These are phyloP conservation scores for Spilogale gracilis DNA, from an alignment of 2,113 vertebrate genomes.

Conservation along the genomic window DNA sequence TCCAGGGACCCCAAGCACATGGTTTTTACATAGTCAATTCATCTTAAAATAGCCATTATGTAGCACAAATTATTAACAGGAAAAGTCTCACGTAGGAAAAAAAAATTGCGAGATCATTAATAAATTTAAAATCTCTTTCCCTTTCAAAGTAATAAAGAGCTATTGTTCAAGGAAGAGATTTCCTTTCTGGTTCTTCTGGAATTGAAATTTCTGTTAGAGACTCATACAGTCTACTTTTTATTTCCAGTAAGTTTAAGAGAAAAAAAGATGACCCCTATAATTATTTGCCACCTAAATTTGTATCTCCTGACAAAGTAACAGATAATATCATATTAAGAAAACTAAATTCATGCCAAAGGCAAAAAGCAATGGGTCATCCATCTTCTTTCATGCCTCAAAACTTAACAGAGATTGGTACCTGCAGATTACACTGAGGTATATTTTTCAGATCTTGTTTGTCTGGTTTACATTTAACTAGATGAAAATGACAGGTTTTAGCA, in stretches of 20 bases:
- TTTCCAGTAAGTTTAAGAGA: not conserved
- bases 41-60: constrained; percentile 65
- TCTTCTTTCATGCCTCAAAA: not conserved
- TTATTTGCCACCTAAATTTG: not conserved
- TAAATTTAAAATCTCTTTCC: constrained; percentile 26
- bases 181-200: not conserved
- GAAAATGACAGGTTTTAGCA: not conserved
- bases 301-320: not conserved
- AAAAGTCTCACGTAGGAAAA: constrained; percentile 25
- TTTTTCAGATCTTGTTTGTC: not conserved
- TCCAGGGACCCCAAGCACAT: constrained; percentile 50
- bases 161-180: not conserved
- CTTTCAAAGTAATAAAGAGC: not conserved
- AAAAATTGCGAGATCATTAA: constrained; percentile 68
- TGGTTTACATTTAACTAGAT: not conserved
- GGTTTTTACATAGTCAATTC: constrained; percentile 77
- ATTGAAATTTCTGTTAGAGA: not conserved
- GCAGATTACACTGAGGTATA: not conserved
- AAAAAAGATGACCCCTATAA: not conserved
- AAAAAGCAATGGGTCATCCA: not conserved
- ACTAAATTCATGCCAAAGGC: not conserved
- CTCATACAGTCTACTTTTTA: not conserved
- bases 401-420: not conserved
- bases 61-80: constrained; percentile 34
- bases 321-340: not conserved